Conservation (phyloP, 2,888 invertebrate genomes). For the Amorpha juglandis region DNA sequence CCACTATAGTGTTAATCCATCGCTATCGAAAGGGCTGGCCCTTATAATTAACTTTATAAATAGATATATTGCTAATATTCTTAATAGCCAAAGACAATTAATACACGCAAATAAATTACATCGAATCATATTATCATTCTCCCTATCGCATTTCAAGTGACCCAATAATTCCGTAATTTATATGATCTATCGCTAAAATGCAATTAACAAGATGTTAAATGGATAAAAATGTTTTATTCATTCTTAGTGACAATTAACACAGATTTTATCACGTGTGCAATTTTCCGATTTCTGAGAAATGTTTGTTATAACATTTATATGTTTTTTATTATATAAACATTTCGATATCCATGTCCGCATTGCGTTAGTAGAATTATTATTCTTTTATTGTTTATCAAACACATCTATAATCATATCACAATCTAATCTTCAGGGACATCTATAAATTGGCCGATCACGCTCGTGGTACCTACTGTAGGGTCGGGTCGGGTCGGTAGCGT, state of each 20-base stretch:
- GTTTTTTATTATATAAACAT: not conserved
- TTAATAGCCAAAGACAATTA: not conserved
- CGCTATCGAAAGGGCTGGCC: too few species aligned
- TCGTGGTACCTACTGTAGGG: not conserved
- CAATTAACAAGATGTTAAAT: slow-evolving; percentile 18
- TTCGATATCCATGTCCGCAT: not conserved
- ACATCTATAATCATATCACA: slow-evolving; percentile 12
- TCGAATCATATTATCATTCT: not conserved
- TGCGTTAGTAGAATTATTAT: slow-evolving; percentile 1
- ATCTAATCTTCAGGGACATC: slow-evolving; percentile 17
- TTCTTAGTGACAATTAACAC: slow-evolving; percentile 3
- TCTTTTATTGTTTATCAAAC: not conserved
- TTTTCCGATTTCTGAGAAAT: slow-evolving; percentile 40
- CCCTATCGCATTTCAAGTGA: slow-evolving; percentile 1
- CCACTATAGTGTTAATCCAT: too few species aligned
- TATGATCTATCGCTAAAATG: not conserved
- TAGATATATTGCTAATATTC: not conserved
- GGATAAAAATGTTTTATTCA: slow-evolving; percentile 13
- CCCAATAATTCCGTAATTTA: slow-evolving; percentile 4
- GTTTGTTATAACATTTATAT: slow-evolving; percentile 4
- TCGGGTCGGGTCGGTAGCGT: too few species aligned
- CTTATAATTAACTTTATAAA: too few species aligned
- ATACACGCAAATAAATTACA: not conserved
- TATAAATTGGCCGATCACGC: not conserved
- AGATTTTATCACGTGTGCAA: slow-evolving; percentile 35